phyloP scores from a whole-genome alignment of 1,140 invertebrate species.

The Drepana arcuata region DNA sequence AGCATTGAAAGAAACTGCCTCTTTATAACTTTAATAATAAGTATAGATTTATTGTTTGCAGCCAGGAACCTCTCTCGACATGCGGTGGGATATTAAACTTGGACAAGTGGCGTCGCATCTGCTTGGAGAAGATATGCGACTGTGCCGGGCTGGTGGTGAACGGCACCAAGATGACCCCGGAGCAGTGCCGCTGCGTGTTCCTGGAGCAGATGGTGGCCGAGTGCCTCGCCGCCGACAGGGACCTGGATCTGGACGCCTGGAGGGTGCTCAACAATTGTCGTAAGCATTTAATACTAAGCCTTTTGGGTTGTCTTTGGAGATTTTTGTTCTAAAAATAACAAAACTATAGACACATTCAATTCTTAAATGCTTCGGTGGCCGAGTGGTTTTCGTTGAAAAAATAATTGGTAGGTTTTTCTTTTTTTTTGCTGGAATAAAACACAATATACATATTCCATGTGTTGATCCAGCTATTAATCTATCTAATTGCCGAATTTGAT shows the following conservation, averaged over 20 bases:
- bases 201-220: constrained; percentile 80
- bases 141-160: constrained; percentile 67
- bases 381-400: not conserved
- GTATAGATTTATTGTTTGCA: too few relatives aligned
- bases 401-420: too few relatives aligned
- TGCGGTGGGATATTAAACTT: constrained; percentile 76
- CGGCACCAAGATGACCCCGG: constrained; percentile 50
- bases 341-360: too few relatives aligned
- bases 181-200: constrained; percentile 79
- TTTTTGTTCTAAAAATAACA: too few relatives aligned
- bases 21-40: too few relatives aligned
- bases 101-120: constrained; percentile 79
- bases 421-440: too few relatives aligned
- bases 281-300: constrained; percentile 53
- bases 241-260: constrained; percentile 79
- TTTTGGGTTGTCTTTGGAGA: not conserved
- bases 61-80: constrained; percentile 74
- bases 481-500: too few relatives aligned
- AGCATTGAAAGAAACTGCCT: too few relatives aligned
- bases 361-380: too few relatives aligned
- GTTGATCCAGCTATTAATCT: too few relatives aligned
- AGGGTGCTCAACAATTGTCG: constrained; percentile 77
- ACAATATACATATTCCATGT: too few relatives aligned
- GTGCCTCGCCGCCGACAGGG: constrained; percentile 76
- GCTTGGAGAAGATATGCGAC: constrained; percentile 81